phyloP scores from a whole-genome alignment of 2,113 vertebrate genomes.

The Coptodon bakossiorum region DNA sequence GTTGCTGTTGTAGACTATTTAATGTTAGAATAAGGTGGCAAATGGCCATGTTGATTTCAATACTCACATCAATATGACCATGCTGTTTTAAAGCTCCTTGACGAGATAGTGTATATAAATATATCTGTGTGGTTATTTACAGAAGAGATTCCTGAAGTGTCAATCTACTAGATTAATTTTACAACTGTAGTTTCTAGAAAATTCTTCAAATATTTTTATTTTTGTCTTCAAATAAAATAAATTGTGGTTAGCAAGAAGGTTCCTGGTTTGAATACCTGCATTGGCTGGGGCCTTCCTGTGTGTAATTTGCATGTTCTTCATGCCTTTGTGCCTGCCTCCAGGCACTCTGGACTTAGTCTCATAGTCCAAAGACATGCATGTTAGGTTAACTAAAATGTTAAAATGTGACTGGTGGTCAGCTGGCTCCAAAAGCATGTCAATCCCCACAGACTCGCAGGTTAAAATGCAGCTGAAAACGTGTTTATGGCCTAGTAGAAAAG shows the following conservation, averaged over 20 bases:
- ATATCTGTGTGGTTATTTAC: accelerated
- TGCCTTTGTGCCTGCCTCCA: background rate
- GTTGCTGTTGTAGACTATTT: background rate
- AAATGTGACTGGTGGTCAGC: background rate
- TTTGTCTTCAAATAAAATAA: background rate
- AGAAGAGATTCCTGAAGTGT: background rate
- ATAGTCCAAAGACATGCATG: background rate
- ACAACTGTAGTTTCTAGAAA: background rate
- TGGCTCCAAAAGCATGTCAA: background rate
- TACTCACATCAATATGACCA: background rate
- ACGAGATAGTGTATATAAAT: background rate
- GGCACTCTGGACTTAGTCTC: background rate
- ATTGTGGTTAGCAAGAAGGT: background rate
- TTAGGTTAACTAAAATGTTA: background rate
- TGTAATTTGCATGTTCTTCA: background rate
- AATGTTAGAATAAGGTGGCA: background rate
- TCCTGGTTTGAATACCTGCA: background rate
- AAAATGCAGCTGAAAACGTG: background rate
- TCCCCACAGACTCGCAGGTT: background rate
- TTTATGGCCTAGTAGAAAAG: background rate
- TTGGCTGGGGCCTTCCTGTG: background rate
- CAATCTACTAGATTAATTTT: background rate
- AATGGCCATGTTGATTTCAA: background rate
- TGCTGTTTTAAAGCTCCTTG: background rate
- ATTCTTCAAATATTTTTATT: background rate